phyloP scores from a whole-genome alignment of 2,888 invertebrate genomes.

The Spodoptera picta region DNA sequence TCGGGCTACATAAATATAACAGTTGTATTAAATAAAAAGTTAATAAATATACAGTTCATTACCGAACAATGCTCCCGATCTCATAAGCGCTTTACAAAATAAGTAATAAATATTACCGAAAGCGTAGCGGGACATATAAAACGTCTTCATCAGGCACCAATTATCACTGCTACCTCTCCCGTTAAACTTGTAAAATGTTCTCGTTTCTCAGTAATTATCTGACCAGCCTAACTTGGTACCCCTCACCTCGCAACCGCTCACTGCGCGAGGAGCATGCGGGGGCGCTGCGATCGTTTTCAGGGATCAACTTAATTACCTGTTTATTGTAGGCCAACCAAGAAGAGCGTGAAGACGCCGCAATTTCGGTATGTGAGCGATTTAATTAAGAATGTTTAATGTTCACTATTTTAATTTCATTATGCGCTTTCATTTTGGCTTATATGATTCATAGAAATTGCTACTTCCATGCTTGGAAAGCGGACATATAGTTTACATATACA shows the following conservation, averaged over 20 bases:
- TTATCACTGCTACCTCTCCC: conserved; percentile 60
- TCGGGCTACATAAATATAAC: not conserved
- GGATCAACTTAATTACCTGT: conserved; percentile 45
- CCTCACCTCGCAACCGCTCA: conserved; percentile 13
- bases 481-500: conserved; percentile 41
- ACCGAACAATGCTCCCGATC: conserved; percentile 32
- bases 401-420: conserved; percentile 61
- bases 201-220: conserved; percentile 58
- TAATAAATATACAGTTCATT: conserved; percentile 16
- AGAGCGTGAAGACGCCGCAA: conserved; percentile 73
- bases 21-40: conserved; percentile 5
- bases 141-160: conserved; percentile 59
- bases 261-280: conserved; percentile 1
- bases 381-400: conserved; percentile 67
- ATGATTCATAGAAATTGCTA: conserved; percentile 54
- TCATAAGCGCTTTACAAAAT: conserved; percentile 36
- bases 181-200: conserved; percentile 62
- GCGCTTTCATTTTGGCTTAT: conserved; percentile 64
- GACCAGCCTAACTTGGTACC: conserved; percentile 50
- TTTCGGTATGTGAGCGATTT: conserved; percentile 68
- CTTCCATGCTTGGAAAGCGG: conserved; percentile 43
- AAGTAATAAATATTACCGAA: conserved; percentile 45
- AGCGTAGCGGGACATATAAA: conserved; percentile 47
- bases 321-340: conserved; percentile 64
- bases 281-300: conserved; percentile 18